Conservation (phyloP, 2,888 invertebrate genomes). For the Dilophus febrilis region DNA sequence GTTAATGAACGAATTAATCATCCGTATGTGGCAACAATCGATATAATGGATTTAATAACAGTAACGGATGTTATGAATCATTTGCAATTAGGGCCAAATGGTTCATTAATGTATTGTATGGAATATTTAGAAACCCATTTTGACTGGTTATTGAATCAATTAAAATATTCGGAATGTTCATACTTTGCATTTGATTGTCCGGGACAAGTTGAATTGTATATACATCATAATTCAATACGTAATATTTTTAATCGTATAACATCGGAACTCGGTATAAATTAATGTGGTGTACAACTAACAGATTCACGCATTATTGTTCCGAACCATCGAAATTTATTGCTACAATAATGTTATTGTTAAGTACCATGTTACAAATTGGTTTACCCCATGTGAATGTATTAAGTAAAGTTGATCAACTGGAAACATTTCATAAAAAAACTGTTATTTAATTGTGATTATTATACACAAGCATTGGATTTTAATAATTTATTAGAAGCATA, state of each 20-base stretch:
- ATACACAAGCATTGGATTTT: conserved; percentile 86
- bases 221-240: conserved; percentile 69
- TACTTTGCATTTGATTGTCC: conserved; percentile 88
- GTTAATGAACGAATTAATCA: conserved; percentile 90
- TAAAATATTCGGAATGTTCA: conserved; percentile 45
- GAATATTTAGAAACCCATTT: conserved; percentile 82
- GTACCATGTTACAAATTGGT: conserved; percentile 86
- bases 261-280: conserved; percentile 44
- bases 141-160: conserved; percentile 66
- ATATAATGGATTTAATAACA: conserved; percentile 65
- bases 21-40: conserved; percentile 61
- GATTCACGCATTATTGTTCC: conserved; percentile 93
- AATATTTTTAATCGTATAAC: conserved; percentile 44
- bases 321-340: conserved; percentile 91
- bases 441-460: conserved; percentile 76
- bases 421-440: conserved; percentile 56
- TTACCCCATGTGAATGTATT: conserved; percentile 91
- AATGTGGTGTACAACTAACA: conserved; percentile 83
- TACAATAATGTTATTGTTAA: conserved; percentile 72
- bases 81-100: conserved; percentile 83
- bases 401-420: conserved; percentile 74
- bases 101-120: conserved; percentile 86
- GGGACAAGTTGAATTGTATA: conserved; percentile 81
- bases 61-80: conserved; percentile 82
- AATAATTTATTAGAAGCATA: conserved; percentile 66